A percentile compares a stretch with the other conserved stretches of the same genome.
phyloP scores from a whole-genome alignment of 2,888 invertebrate species.

The Keiferia lycopersicella region DNA sequence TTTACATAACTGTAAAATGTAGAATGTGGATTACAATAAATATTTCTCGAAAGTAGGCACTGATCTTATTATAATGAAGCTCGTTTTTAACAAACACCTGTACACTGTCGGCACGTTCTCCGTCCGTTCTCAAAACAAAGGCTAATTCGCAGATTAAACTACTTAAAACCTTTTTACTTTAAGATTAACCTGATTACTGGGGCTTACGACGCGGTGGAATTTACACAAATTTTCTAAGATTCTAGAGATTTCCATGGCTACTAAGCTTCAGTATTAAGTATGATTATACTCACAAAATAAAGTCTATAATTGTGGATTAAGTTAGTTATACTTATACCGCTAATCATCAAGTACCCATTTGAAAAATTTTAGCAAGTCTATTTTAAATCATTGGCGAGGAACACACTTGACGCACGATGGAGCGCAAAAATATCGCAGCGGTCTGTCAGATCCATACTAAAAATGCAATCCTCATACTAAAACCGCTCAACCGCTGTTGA shows the following conservation, averaged over 20 bases:
- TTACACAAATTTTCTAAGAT: conserved; percentile 29
- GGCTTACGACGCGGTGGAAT: conserved; percentile 43
- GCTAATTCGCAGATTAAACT: conserved; percentile 54
- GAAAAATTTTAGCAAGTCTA: too few species aligned
- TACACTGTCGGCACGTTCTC: background rate
- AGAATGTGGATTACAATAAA: too few species aligned
- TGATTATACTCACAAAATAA: background rate
- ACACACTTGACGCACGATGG: too few species aligned
- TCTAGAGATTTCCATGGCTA: conserved; percentile 38
- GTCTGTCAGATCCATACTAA: too few species aligned
- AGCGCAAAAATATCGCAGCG: too few species aligned
- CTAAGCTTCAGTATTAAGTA: conserved; percentile 7
- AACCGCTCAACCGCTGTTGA: too few species aligned
- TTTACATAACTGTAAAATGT: too few species aligned
- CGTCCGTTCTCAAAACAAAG: conserved; percentile 41
- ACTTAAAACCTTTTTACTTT: conserved; percentile 57
- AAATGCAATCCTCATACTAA: too few species aligned
- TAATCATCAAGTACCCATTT: too few species aligned
- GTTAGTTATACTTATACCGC: too few species aligned
- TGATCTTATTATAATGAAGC: conserved; percentile 1
- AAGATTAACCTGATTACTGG: conserved; percentile 42
- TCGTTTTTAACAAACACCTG: background rate
- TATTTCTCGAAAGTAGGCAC: too few species aligned
- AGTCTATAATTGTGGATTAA: background rate
- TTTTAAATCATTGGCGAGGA: too few species aligned